Evolutionary conservation across 2,113 vertebrate species (phyloP).

Genomic region (Platanista minor): DNA sequence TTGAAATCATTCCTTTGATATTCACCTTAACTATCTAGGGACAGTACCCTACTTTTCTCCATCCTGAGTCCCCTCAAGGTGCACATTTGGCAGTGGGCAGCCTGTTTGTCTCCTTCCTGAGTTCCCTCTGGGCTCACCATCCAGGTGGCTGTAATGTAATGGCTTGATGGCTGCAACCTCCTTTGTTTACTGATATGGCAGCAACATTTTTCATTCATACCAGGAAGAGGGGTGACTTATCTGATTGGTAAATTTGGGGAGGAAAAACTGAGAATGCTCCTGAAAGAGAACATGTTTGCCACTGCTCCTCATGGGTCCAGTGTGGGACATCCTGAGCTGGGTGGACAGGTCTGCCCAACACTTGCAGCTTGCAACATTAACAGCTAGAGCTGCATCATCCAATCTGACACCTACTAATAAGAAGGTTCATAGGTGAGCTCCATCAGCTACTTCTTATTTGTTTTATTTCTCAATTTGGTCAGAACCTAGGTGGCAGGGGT

Average conservation of each 20-base stretch:
- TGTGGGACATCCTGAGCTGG: neutral
- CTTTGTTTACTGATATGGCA: neutral
- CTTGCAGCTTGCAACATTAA: rapidly evolving
- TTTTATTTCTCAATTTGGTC: neutral
- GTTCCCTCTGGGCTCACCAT: neutral
- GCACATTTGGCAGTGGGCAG: neutral
- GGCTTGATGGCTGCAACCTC: neutral
- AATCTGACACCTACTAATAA: neutral
- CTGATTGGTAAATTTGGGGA: neutral
- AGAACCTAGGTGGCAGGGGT: rapidly evolving
- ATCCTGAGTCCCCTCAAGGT: neutral
- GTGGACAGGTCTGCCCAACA: rapidly evolving
- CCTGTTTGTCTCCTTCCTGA: neutral
- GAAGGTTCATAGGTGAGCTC: rapidly evolving
- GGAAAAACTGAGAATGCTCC: neutral
- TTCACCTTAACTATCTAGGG: neutral
- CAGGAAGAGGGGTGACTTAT: neutral
- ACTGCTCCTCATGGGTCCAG: neutral
- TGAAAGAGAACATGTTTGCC: neutral
- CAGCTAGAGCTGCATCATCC: rapidly evolving
- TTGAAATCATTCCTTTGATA: neutral
- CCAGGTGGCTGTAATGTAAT: neutral
- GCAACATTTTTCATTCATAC: neutral
- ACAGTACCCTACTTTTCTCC: neutral
- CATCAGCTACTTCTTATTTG: neutral